Evolutionary conservation across 2,797 vertebrate species (phyloP).

Genomic region (Podargus strigoides): DNA sequence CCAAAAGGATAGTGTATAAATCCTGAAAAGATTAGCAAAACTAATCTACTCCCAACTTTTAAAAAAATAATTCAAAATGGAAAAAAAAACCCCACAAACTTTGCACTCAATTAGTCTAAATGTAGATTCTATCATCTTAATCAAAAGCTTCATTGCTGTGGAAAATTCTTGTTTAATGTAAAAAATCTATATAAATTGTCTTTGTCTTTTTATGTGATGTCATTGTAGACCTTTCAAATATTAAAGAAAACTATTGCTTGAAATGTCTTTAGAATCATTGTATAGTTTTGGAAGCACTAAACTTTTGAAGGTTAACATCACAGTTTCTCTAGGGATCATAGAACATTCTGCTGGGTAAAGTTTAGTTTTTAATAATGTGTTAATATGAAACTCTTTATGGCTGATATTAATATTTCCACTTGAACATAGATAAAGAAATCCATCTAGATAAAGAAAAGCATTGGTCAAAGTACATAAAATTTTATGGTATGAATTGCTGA

Average conservation of each 20-base stretch:
- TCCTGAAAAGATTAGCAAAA: background rate
- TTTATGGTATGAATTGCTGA: background rate
- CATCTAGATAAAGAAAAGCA: background rate
- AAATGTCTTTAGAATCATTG: background rate
- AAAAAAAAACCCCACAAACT: background rate
- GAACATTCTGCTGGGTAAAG: background rate
- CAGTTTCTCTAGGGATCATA: background rate
- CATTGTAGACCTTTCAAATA: background rate
- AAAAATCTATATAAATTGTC: background rate
- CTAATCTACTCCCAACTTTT: background rate
- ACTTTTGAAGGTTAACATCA: background rate
- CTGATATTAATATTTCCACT: background rate
- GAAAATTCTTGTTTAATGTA: background rate
- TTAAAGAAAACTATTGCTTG: background rate
- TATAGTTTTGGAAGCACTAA: background rate
- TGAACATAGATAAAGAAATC: background rate
- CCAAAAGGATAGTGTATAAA: background rate
- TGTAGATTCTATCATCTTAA: background rate
- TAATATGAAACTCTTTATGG: background rate
- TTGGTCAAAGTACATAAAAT: background rate
- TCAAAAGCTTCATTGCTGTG: background rate
- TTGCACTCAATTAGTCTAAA: background rate
- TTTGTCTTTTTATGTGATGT: background rate
- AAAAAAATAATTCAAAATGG: background rate
- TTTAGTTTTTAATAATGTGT: background rate